phyloP scores from a whole-genome alignment of 2,888 invertebrate species.

The Lacanobia oleracea region DNA sequence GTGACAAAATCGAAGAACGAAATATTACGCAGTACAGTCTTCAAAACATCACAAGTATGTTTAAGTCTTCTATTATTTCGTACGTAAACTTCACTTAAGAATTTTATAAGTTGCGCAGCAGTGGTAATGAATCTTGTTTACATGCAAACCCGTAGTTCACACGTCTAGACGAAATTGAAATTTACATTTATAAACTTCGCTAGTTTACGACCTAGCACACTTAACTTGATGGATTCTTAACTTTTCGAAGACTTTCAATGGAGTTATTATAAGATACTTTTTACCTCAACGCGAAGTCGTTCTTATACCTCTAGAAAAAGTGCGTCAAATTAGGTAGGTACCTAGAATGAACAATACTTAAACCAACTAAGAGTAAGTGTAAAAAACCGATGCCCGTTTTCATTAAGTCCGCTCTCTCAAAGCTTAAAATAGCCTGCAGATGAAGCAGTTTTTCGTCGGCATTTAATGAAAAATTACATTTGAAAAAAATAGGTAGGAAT shows the following conservation, averaged over 20 bases:
- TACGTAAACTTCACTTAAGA: conserved; percentile 31
- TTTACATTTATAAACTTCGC: conserved; percentile 79
- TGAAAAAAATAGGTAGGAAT: too few species aligned
- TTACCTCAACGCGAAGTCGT: background rate
- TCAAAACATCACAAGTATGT: conserved; percentile 2
- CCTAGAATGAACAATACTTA: background rate
- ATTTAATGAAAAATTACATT: too few species aligned
- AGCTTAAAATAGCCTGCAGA: too few species aligned
- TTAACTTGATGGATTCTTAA: conserved; percentile 63
- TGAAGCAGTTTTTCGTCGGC: too few species aligned
- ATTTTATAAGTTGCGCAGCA: conserved; percentile 58
- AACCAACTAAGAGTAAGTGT: too few species aligned
- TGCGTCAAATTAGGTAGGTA: too few species aligned
- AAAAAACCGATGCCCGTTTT: too few species aligned
- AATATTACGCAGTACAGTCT: background rate
- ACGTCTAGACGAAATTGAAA: conserved; percentile 85
- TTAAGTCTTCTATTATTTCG: conserved; percentile 1
- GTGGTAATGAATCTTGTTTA: conserved; percentile 82
- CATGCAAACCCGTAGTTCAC: conserved; percentile 81
- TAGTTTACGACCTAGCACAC: conserved; percentile 62
- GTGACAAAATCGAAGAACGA: background rate
- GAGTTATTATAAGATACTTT: background rate
- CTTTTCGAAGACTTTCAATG: conserved; percentile 26
- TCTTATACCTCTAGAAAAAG: background rate
- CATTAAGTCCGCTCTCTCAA: too few species aligned